Percentiles rank a stretch among this genome's conserved stretches.
These are phyloP conservation scores for Triplophysa tibetana DNA, from an alignment of 2,113 vertebrate genomes.

Conservation along the genomic window DNA sequence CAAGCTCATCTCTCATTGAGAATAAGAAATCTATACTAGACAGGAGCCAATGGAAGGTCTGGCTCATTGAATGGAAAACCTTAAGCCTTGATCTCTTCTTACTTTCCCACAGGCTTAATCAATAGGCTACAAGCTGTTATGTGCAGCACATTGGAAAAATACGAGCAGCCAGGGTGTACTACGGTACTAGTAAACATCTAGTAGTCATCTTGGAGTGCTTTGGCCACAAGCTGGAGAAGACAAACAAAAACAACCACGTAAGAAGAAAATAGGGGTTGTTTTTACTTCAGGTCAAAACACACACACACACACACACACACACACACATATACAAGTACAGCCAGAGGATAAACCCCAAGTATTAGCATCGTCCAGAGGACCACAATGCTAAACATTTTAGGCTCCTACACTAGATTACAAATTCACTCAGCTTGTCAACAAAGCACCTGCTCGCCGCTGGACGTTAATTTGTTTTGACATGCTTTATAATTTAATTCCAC, in stretches of 20 bases:
- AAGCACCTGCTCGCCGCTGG: constrained; percentile 69
- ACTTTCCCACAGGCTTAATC: constrained; percentile 33
- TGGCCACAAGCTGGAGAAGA: background rate
- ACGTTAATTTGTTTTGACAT: constrained; percentile 75
- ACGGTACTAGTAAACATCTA: too few relatives aligned
- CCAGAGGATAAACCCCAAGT: constrained; percentile 27
- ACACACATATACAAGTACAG: background rate
- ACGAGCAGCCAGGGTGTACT: too few relatives aligned
- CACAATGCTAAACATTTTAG: constrained; percentile 51
- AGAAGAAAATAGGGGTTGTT: background rate
- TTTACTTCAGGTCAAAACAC: constrained; percentile 27
- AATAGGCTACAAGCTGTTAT: constrained; percentile 26
- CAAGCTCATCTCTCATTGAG: constrained; percentile 10
- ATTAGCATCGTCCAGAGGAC: constrained; percentile 39
- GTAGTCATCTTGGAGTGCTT: background rate
- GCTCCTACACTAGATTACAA: constrained; percentile 68
- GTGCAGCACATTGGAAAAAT: background rate
- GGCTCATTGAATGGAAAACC: constrained; percentile 23
- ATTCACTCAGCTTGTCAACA: constrained; percentile 67
- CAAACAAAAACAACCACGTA: background rate
- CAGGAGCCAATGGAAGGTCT: constrained; percentile 23
- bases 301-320: background rate
- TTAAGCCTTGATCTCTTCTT: constrained; percentile 36
- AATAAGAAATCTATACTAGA: constrained; percentile 31
- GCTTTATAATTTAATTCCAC: constrained; percentile 75